Percentiles rank a stretch among this genome's conserved stretches.
These are phyloP conservation scores for Sebastes cheni DNA, from an alignment of 2,797 vertebrate genomes.

Conservation along the genomic window DNA sequence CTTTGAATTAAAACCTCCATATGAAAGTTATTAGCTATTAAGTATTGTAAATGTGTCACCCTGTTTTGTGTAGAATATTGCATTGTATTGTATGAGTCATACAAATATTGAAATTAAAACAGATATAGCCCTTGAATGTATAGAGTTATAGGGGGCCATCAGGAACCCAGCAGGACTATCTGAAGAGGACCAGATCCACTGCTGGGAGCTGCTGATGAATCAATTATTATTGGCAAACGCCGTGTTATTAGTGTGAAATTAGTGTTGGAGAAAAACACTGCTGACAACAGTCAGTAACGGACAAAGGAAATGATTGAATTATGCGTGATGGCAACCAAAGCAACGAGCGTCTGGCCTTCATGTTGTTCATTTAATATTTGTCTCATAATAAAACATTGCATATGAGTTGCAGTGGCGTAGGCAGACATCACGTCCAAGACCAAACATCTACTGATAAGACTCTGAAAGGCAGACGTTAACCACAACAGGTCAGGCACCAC, in stretches of 20 bases:
- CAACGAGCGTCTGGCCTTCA: not conserved
- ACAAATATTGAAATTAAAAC: not conserved
- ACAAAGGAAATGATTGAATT: conserved; percentile 22
- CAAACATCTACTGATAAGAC: no score
- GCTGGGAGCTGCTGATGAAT: conserved; percentile 19
- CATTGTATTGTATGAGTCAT: not conserved
- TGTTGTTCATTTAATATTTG: not conserved
- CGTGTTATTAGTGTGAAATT: conserved; percentile 44
- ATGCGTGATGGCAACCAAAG: conserved; percentile 5
- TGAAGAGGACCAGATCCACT: conserved; percentile 24
- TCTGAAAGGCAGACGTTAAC: no score
- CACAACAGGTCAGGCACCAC: no score
- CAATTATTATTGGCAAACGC: conserved; percentile 33
- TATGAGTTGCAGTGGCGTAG: not conserved
- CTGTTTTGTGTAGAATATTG: not conserved
- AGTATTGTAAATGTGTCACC: not conserved
- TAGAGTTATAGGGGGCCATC: not conserved
- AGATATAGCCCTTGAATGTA: not conserved
- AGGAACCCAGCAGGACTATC: conserved; percentile 31
- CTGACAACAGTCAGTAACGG: not conserved
- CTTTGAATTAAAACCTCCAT: not conserved
- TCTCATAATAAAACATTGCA: not conserved
- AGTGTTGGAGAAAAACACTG: conserved; percentile 34
- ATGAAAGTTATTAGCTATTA: not conserved
- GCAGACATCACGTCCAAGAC: no score